Evolutionary conservation across 2,113 vertebrate genomes (phyloP), one percentile per base, ranked within the genome.

Genomic region (Greenwoodochromis staneri): DNA sequence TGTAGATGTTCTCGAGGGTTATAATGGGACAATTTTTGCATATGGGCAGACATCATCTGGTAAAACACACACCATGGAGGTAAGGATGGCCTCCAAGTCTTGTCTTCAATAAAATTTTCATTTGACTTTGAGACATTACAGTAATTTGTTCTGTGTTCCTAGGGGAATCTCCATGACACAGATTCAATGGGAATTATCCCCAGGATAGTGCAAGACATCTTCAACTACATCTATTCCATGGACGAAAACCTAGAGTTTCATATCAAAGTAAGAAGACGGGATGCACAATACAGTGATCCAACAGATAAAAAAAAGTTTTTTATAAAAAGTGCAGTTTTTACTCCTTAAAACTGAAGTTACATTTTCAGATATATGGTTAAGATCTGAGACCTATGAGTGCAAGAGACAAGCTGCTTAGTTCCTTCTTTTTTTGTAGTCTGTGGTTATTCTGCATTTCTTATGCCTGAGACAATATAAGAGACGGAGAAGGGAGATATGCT

Each of bases 1-100:
- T 94, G 4, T 87, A 99, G 98, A 99, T 98, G 98, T 99, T 83
- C 97, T 99, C 85, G 98, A 99, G 69, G 98, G 98, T 88, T 99
- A 99, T 94, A 99, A 99, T 84, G 98, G 98, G 90, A 99, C 98
- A 29, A 99, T 99, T 97, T 99, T 99, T 96, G 98, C 98, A 10
- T 99, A 99, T 81, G 98, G 98, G 61, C 98, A 99, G 88, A 99
- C 98, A 1, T 99, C 98, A 1, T 99, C 98, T 88, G 98, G 98
- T 69, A 99, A 99, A 97, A 99, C 98, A 14, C 98, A 99, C 93
- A 99, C 98, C 89, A 99, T 99, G 98, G 98, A 99, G 97, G 98
- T 99, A 96, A 97, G 78, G 4, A 24, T 5, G 31, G 1, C 47
- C 83, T 34, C 4, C 9, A 3, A 7, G 19, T 73, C 8, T 10